A percentile compares a stretch with the other conserved stretches of the same genome.
Evolutionary conservation across 2,113 vertebrate species (phyloP).

Genomic region (Burhinus oedicnemus): DNA sequence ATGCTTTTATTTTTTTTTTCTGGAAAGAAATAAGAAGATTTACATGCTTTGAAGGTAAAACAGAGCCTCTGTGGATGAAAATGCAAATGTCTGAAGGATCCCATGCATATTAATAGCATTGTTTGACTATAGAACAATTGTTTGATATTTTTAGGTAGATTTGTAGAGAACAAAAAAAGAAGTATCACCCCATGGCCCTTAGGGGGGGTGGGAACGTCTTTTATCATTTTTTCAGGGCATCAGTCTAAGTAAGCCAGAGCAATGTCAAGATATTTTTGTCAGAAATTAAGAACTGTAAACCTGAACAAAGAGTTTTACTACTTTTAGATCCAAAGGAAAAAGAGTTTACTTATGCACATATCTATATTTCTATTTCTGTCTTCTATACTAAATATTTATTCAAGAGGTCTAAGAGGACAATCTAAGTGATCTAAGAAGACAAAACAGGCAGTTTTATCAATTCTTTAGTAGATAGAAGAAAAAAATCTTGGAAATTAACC

Average conservation of each 20-base stretch:
- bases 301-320: not conserved
- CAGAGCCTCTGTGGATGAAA: not conserved
- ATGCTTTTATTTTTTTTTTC: not conserved
- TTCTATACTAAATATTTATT: not conserved
- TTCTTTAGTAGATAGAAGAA: not conserved
- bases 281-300: not conserved
- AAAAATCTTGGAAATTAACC: not conserved
- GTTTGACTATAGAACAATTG: not conserved
- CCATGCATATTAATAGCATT: not conserved
- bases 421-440: not conserved
- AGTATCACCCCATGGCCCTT: not conserved
- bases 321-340: not conserved
- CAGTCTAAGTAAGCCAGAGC: not conserved
- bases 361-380: not conserved
- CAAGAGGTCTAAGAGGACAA: not conserved
- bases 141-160: not conserved
- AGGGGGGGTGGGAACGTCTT: not conserved
- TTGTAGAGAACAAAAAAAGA: not conserved
- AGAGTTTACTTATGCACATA: not conserved
- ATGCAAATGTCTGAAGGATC: not conserved
- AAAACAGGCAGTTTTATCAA: not conserved
- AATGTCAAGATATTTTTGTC: not conserved
- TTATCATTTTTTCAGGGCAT: not conserved
- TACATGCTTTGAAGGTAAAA: conserved; percentile 7
- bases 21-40: not conserved